phyloP scores from a whole-genome alignment of 2,888 invertebrate species.

The Papilio elwesi region DNA sequence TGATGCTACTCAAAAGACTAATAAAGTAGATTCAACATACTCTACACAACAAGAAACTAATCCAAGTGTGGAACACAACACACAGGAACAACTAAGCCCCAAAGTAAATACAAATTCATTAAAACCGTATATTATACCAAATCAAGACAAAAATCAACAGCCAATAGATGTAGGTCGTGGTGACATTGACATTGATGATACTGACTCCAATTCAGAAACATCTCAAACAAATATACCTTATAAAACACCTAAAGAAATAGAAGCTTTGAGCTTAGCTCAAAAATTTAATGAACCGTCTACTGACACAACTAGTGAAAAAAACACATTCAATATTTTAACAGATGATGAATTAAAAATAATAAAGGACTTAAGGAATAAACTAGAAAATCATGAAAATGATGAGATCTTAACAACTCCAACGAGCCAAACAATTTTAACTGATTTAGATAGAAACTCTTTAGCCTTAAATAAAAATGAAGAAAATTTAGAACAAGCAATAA shows the following conservation, averaged over 20 bases:
- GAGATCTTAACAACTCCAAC: not conserved
- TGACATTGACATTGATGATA: slow-evolving; percentile 59
- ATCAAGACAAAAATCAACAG: slow-evolving; percentile 29
- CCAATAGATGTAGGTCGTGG: slow-evolving; percentile 56
- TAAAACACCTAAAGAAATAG: slow-evolving; percentile 53
- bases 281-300: slow-evolving; percentile 28
- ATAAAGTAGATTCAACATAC: slow-evolving; percentile 17
- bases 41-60: slow-evolving; percentile 7
- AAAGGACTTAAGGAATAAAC: not conserved
- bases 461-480: slow-evolving; percentile 17
- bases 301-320: not conserved
- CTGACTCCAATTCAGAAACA: slow-evolving; percentile 35
- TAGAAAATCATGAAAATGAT: not conserved
- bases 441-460: not conserved
- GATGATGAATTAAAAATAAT: slow-evolving; percentile 20
- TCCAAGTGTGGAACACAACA: not conserved
- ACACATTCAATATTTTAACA: not conserved
- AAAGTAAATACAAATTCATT: not conserved
- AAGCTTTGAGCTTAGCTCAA: slow-evolving; percentile 51
- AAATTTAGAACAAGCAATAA: slow-evolving; percentile 17
- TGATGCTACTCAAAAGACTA: slow-evolving; percentile 3
- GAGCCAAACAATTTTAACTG: slow-evolving; percentile 1
- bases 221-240: slow-evolving; percentile 38
- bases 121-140: slow-evolving; percentile 30
- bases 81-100: not conserved